Conservation (phyloP, 2,888 invertebrate species). For the Orthosia cruda region DNA sequence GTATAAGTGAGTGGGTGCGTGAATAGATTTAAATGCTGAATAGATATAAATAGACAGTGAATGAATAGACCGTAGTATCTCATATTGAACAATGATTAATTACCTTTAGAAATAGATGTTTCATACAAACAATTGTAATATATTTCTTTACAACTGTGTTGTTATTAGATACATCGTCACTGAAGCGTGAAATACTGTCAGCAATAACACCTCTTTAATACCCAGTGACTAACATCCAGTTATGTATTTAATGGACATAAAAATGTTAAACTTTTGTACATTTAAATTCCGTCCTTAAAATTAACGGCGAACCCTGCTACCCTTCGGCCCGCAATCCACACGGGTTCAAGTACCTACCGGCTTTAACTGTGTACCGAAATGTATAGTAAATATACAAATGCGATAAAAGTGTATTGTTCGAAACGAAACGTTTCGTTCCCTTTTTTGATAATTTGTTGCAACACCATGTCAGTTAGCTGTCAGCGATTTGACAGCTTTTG, state of each 20-base stretch:
- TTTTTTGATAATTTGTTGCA: no score
- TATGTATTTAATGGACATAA: slow-evolving; percentile 13
- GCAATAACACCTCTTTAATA: not conserved
- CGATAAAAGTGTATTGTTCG: not conserved
- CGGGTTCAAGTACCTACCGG: not conserved
- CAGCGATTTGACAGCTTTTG: no score
- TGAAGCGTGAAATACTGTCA: not conserved
- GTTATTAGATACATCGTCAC: not conserved
- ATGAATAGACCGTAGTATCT: not conserved
- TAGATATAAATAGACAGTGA: not conserved
- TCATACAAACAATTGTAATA: not conserved
- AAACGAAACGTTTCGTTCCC: no score
- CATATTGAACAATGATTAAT: not conserved
- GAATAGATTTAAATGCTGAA: not conserved
- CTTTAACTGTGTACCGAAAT: not conserved
- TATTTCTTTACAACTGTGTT: not conserved
- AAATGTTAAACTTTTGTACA: slow-evolving; percentile 31
- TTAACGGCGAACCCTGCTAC: not conserved
- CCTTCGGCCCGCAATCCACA: not conserved
- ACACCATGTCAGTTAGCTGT: no score
- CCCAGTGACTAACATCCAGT: not conserved
- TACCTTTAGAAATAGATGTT: not conserved
- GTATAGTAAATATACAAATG: not conserved
- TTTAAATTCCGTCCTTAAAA: slow-evolving; percentile 38
- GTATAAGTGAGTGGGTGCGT: no score